These are phyloP conservation scores for Pseudomyrmex gracilis DNA, from an alignment of 1,140 invertebrate species.

Conservation along the genomic window DNA sequence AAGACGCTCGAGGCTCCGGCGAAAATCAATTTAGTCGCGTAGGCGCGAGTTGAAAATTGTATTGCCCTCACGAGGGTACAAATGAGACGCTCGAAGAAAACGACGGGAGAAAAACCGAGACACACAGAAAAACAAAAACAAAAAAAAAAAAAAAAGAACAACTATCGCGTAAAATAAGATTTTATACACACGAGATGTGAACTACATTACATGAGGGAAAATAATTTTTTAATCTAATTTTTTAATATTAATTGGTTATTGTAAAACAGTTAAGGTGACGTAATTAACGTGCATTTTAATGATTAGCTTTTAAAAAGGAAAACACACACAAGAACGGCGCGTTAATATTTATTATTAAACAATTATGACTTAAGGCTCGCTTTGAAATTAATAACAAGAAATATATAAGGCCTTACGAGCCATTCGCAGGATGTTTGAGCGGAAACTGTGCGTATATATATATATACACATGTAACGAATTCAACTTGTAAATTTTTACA, in stretches of 20 bases:
- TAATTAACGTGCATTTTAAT: too few species aligned
- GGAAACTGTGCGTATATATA: too few species aligned
- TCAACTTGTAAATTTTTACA: too few species aligned
- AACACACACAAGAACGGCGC: background rate
- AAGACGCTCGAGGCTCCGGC: conserved; percentile 48
- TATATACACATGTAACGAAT: too few species aligned
- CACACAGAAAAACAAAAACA: conserved; percentile 15
- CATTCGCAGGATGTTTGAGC: too few species aligned
- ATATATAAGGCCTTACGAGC: too few species aligned
- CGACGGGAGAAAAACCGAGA: conserved; percentile 19
- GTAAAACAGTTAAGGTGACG: too few species aligned
- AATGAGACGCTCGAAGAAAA: conserved; percentile 40
- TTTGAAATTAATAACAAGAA: too few species aligned
- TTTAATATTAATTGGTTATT: too few species aligned
- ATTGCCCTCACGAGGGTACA: conserved; percentile 57
- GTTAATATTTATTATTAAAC: background rate
- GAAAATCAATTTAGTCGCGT: conserved; percentile 77
- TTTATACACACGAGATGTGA: background rate
- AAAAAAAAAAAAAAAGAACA: background rate
- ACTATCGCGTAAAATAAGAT: background rate
- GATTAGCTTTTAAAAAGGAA: background rate
- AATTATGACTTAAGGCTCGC: too few species aligned
- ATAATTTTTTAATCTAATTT: too few species aligned
- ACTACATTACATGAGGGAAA: too few species aligned
- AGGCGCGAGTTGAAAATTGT: conserved; percentile 72